Evolutionary conservation across 2,888 invertebrate species (phyloP).

Genomic region (Pediacus dermestoides): DNA sequence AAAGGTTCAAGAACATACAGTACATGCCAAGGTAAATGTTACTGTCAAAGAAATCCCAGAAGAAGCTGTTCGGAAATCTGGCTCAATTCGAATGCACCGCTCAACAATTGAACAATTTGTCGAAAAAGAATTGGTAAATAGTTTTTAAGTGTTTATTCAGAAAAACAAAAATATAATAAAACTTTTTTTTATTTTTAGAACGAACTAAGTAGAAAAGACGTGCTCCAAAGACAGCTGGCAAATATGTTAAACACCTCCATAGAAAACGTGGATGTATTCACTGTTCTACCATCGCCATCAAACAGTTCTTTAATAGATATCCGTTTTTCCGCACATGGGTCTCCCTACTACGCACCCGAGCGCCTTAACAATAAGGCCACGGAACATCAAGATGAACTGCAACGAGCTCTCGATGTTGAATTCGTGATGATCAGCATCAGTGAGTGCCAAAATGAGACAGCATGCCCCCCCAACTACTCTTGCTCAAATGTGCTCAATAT

Average conservation of each 20-base stretch:
- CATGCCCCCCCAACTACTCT: constrained; percentile 65
- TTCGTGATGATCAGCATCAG: constrained; percentile 89
- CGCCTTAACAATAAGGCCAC: constrained; percentile 83
- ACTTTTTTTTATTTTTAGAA: constrained; percentile 48
- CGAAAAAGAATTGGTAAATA: constrained; percentile 52
- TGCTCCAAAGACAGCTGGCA: constrained; percentile 59
- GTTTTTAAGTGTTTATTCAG: constrained; percentile 3
- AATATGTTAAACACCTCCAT: constrained; percentile 71
- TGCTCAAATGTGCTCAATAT: constrained; percentile 74
- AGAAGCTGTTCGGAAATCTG: constrained; percentile 88
- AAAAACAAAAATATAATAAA: constrained; percentile 1
- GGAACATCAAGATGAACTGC: constrained; percentile 66
- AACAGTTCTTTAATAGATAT: constrained; percentile 75
- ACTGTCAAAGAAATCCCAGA: constrained; percentile 84
- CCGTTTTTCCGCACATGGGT: constrained; percentile 88
- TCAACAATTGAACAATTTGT: constrained; percentile 86
- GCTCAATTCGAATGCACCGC: constrained; percentile 81
- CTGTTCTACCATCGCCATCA: constrained; percentile 68
- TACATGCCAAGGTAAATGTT: constrained; percentile 81
- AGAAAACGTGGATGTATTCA: constrained; percentile 90
- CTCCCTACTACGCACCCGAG: constrained; percentile 87
- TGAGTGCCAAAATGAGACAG: constrained; percentile 77
- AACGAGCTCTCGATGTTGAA: constrained; percentile 66
- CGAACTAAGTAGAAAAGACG: constrained; percentile 66
- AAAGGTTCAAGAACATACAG: constrained; percentile 62